phyloP scores from a whole-genome alignment of 2,888 invertebrate genomes.

The Apodemia zela region DNA sequence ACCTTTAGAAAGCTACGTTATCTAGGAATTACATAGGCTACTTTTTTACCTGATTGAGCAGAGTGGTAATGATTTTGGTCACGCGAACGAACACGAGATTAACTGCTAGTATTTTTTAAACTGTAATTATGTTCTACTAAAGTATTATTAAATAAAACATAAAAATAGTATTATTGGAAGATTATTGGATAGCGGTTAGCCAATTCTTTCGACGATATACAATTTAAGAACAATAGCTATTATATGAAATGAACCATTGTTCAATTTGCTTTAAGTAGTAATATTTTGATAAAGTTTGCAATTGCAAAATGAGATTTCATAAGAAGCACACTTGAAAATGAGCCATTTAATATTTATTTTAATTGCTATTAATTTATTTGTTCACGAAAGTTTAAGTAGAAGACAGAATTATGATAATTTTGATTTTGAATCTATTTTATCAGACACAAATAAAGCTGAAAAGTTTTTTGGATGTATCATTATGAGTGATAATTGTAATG shows the following conservation, averaged over 20 bases:
- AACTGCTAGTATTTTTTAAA: too few relatives aligned
- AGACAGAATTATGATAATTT: not conserved
- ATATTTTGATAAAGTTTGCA: not conserved
- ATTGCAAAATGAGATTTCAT: not conserved
- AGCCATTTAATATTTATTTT: not conserved
- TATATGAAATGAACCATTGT: slow-evolving; percentile 4
- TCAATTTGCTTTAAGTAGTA: not conserved
- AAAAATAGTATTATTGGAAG: not conserved
- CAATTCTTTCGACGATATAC: not conserved
- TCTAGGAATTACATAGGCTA: too few relatives aligned
- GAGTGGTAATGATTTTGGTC: too few relatives aligned
- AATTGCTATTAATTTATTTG: not conserved
- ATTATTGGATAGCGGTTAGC: not conserved
- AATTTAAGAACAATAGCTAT: not conserved
- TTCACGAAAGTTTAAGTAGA: not conserved
- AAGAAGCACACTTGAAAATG: not conserved
- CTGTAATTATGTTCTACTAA: too few relatives aligned
- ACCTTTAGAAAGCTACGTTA: too few relatives aligned
- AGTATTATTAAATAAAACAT: not conserved
- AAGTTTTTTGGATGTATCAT: not conserved
- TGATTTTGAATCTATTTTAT: not conserved
- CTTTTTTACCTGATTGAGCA: too few relatives aligned
- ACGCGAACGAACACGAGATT: too few relatives aligned
- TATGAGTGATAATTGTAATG: not conserved
- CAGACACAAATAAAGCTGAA: not conserved